Evolutionary conservation across 2,888 invertebrate genomes (phyloP).

Genomic region (Papilio gigon): DNA sequence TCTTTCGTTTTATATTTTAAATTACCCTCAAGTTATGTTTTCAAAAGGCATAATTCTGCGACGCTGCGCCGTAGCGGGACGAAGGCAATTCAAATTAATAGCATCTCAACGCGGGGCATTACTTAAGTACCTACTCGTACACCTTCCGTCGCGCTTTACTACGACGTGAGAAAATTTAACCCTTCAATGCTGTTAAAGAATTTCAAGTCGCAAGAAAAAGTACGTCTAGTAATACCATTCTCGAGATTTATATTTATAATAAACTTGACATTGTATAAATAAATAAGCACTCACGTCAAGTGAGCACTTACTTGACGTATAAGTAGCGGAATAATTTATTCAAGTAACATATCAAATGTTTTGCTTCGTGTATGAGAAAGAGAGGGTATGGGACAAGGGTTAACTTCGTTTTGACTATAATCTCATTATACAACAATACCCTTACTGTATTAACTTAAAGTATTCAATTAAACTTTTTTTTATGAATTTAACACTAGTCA

Average conservation of each 20-base stretch:
- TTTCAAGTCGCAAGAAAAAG: slow-evolving; percentile 13
- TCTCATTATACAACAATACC: neutral
- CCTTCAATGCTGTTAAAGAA: slow-evolving; percentile 31
- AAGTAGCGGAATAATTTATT: slow-evolving; percentile 6
- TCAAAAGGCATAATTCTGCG: slow-evolving; percentile 33
- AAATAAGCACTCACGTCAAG: slow-evolving; percentile 5
- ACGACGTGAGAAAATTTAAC: slow-evolving; percentile 39
- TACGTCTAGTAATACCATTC: neutral
- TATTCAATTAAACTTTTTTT: slow-evolving; percentile 11
- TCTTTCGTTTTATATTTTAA: slow-evolving; percentile 34
- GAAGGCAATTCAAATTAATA: slow-evolving; percentile 40
- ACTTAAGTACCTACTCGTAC: slow-evolving; percentile 36
- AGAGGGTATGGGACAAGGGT: too few species aligned
- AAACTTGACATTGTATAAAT: neutral
- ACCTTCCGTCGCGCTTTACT: slow-evolving; percentile 32
- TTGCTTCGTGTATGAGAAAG: neutral
- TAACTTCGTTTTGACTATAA: too few species aligned
- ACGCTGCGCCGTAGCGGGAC: slow-evolving; percentile 25
- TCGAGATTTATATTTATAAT: slow-evolving; percentile 10
- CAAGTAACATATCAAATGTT: slow-evolving; percentile 3
- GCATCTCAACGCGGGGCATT: slow-evolving; percentile 39
- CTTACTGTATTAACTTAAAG: slow-evolving; percentile 1
- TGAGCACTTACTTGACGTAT: neutral
- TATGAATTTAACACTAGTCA: slow-evolving; percentile 20
- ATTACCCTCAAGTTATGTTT: slow-evolving; percentile 34